Evolutionary conservation across 2,797 vertebrate genomes (phyloP).

Genomic region (Myotis myotis): DNA sequence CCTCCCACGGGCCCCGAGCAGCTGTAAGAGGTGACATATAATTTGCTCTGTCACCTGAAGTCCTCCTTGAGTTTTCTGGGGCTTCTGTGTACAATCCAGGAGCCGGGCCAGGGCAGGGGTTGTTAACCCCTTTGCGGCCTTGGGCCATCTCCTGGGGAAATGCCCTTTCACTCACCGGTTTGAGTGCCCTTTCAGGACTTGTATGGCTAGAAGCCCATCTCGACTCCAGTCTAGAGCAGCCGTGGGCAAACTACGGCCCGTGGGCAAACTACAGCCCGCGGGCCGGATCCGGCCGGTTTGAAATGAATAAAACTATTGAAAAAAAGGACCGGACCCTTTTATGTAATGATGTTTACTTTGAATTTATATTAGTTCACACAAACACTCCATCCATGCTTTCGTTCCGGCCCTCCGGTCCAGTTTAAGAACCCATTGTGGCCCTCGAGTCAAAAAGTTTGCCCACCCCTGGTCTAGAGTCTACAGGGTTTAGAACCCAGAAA

Average conservation of each 20-base stretch:
- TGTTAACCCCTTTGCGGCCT: background rate
- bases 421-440: too few species aligned
- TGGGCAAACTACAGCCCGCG: too few species aligned
- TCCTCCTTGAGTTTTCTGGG: background rate
- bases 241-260: too few species aligned
- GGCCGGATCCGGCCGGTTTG: too few species aligned
- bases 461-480: background rate
- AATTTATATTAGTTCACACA: too few species aligned
- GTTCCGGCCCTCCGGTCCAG: too few species aligned
- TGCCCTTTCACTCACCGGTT: background rate
- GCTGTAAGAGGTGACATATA: constrained; percentile 58
- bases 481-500: background rate
- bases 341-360: too few species aligned
- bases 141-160: background rate
- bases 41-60: constrained; percentile 61
- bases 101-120: background rate
- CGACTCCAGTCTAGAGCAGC: background rate
- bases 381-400: too few species aligned
- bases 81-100: background rate
- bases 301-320: too few species aligned
- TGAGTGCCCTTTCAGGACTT: background rate
- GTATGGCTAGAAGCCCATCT: background rate
- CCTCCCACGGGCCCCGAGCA: background rate
- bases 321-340: too few species aligned
- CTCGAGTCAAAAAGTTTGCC: too few species aligned